phyloP scores from a whole-genome alignment of 2,888 invertebrate genomes.

The Volucella bombylans region DNA sequence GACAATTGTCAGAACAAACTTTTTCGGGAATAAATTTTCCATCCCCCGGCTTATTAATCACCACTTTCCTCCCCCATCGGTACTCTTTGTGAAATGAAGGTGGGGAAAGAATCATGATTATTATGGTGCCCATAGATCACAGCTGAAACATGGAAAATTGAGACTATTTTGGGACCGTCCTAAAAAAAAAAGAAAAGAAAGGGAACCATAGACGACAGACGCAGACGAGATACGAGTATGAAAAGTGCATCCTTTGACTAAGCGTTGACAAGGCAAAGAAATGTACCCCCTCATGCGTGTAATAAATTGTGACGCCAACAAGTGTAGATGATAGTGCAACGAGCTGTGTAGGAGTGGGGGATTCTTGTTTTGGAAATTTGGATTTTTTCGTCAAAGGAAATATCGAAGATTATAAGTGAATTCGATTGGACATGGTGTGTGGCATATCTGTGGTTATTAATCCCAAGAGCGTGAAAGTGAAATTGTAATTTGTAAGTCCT shows the following conservation, averaged over 20 bases:
- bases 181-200: slow-evolving; percentile 26
- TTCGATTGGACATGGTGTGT: slow-evolving; percentile 58
- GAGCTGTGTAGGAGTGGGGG: slow-evolving; percentile 1
- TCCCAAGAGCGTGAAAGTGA: slow-evolving; percentile 8
- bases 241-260: slow-evolving; percentile 63
- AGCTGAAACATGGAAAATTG: slow-evolving; percentile 46
- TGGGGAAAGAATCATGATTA: slow-evolving; percentile 39
- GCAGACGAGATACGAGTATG: not conserved
- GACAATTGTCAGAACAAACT: slow-evolving; percentile 53
- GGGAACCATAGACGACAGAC: not conserved
- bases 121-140: slow-evolving; percentile 53
- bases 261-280: slow-evolving; percentile 24
- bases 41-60: slow-evolving; percentile 59
- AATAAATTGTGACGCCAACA: slow-evolving; percentile 74
- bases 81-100: not conserved
- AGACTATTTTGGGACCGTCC: slow-evolving; percentile 59
- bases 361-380: slow-evolving; percentile 9
- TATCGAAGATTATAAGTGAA: slow-evolving; percentile 43
- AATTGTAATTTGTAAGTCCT: slow-evolving; percentile 19
- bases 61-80: not conserved
- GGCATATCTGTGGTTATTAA: slow-evolving; percentile 50
- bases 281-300: slow-evolving; percentile 59
- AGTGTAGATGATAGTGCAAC: slow-evolving; percentile 66
- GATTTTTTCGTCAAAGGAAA: slow-evolving; percentile 24
- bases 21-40: slow-evolving; percentile 44